Evolutionary conservation across 2,888 invertebrate species (phyloP).

Genomic region (Pemphredon lugubris): DNA sequence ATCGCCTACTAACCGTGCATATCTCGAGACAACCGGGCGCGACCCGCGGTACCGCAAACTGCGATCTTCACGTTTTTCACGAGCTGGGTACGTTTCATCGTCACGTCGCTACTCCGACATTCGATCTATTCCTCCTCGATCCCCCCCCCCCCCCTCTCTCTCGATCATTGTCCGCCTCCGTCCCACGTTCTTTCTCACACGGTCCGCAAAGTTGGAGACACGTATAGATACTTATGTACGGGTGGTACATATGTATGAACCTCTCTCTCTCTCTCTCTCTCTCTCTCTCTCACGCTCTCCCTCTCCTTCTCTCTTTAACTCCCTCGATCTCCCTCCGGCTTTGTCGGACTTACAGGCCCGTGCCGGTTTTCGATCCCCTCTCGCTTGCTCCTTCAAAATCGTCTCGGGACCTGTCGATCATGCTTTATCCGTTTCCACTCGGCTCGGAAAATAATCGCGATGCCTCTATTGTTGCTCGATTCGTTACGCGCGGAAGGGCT

Average conservation of each 20-base stretch:
- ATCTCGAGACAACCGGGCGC: constrained; percentile 63
- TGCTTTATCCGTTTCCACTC: constrained; percentile 20
- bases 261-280: no score
- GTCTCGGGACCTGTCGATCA: constrained; percentile 25
- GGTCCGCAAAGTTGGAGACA: background rate
- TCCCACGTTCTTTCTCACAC: no score
- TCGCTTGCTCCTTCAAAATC: background rate
- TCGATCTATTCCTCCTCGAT: background rate
- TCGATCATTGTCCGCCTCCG: constrained; percentile 3
- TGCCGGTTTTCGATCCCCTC: constrained; percentile 33
- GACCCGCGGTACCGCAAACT: constrained; percentile 35
- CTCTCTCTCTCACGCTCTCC: no score
- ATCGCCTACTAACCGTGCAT: constrained; percentile 66
- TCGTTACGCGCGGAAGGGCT: no score
- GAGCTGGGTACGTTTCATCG: constrained; percentile 43
- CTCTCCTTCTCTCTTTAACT: no score
- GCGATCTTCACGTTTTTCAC: constrained; percentile 39
- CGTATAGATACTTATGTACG: background rate
- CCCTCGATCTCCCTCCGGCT: no score
- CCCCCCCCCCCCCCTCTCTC: constrained; percentile 3
- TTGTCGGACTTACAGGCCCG: no score
- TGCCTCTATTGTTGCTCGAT: no score
- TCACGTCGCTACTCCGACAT: constrained; percentile 17
- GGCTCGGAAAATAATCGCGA: background rate
- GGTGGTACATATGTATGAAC: no score